phyloP scores from a whole-genome alignment of 1,140 invertebrate genomes.

The Dendrolimus kikuchii region DNA sequence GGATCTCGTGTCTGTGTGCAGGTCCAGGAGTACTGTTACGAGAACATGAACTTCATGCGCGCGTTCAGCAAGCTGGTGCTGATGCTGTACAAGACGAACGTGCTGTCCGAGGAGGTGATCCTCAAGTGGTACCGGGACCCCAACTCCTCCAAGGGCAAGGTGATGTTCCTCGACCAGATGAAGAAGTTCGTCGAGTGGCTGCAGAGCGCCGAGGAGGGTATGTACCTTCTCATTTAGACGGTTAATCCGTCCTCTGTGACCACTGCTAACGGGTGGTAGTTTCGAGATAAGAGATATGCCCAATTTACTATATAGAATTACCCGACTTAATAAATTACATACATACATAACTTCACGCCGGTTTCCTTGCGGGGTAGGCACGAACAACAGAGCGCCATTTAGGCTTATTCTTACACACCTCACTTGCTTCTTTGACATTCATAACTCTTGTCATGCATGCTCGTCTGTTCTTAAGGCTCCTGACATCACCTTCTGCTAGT shows the following conservation, averaged over 20 bases:
- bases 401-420: too few relatives aligned
- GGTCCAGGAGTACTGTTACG: constrained; percentile 97
- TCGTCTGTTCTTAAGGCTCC: too few relatives aligned
- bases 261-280: too few relatives aligned
- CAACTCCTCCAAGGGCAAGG: constrained; percentile 94
- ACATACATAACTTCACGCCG: too few relatives aligned
- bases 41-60: constrained; percentile 99
- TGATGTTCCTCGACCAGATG: constrained; percentile 97
- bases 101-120: constrained; percentile 93
- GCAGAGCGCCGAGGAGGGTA: constrained; percentile 94
- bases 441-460: too few relatives aligned
- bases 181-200: constrained; percentile 98
- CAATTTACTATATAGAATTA: background rate
- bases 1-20: constrained; percentile 2
- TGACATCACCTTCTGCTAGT: too few relatives aligned
- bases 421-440: too few relatives aligned
- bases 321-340: too few relatives aligned
- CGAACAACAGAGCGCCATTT: too few relatives aligned
- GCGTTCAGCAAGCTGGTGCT: constrained; percentile 98
- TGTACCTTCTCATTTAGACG: constrained; percentile 7
- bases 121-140: constrained; percentile 95
- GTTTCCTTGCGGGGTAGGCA: too few relatives aligned
- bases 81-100: constrained; percentile 96
- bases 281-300: too few relatives aligned
- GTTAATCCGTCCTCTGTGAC: too few relatives aligned